Conservation (phyloP, 2,888 invertebrate species). For the Drosophila mimica region DNA sequence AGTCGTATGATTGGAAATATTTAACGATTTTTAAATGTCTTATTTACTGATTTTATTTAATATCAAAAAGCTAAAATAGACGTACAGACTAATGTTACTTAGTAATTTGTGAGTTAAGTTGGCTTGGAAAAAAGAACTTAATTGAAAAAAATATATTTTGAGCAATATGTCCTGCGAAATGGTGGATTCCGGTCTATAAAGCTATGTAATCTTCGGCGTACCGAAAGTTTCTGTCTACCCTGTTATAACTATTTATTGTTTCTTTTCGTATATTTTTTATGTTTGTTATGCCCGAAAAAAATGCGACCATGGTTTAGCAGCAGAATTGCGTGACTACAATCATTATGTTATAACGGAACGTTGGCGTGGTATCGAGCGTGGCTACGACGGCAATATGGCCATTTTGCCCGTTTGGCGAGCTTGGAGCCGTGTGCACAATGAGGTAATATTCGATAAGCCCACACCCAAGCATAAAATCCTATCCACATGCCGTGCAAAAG, state of each 20-base stretch:
- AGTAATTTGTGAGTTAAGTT: not conserved
- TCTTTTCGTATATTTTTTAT: conserved; percentile 35
- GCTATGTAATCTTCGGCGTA: not conserved
- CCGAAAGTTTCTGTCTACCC: conserved; percentile 33
- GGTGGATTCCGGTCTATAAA: not conserved
- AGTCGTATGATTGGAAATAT: not conserved
- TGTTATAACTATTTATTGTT: conserved; percentile 53
- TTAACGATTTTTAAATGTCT: not conserved
- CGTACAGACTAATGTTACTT: not conserved
- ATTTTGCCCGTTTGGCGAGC: conserved; percentile 92
- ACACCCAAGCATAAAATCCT: conserved; percentile 11
- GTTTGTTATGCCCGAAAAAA: conserved; percentile 52
- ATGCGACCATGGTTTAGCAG: conserved; percentile 72
- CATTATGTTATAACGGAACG: conserved; percentile 91
- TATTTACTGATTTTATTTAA: not conserved
- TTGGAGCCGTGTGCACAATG: conserved; percentile 90
- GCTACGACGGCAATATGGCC: conserved; percentile 87
- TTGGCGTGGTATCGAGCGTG: conserved; percentile 91
- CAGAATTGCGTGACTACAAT: conserved; percentile 86
- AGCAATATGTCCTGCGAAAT: not conserved
- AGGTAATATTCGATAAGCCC: conserved; percentile 85
- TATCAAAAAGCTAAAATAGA: not conserved
- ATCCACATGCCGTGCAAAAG: conserved; percentile 54
- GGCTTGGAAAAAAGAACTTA: not conserved
- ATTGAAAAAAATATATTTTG: not conserved